A percentile compares a stretch with the other conserved stretches of the same genome.
Evolutionary conservation across 2,888 invertebrate genomes (phyloP).

Genomic region (Scaptomyza cyrtandrae): DNA sequence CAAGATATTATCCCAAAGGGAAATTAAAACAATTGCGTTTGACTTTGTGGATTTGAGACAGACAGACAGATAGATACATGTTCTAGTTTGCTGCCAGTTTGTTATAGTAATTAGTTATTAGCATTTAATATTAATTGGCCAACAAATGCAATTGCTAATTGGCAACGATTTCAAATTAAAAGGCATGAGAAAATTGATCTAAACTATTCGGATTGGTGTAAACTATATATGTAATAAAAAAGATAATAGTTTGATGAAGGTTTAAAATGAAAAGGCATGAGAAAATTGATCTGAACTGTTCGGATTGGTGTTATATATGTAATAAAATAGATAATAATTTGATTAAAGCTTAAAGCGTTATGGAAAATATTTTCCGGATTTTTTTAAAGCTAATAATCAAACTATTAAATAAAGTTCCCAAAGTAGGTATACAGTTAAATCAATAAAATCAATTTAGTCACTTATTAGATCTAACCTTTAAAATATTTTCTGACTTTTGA

Average conservation of each 20-base stretch:
- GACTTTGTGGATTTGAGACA: not conserved
- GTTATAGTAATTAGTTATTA: constrained; percentile 4
- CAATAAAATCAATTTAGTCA: no score
- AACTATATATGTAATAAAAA: no score
- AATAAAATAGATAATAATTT: no score
- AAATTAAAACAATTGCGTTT: not conserved
- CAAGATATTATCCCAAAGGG: constrained; percentile 10
- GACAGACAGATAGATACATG: not conserved
- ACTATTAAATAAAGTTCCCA: no score
- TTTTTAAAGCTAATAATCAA: no score
- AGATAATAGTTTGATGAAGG: not conserved
- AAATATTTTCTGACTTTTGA: no score
- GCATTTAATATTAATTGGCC: constrained; percentile 5
- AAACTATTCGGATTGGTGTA: not conserved
- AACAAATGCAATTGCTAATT: not conserved
- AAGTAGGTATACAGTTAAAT: no score
- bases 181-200: not conserved
- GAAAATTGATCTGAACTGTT: not conserved
- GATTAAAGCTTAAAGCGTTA: no score
- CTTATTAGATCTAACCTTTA: no score
- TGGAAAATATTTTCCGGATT: no score
- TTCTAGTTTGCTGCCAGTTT: not conserved
- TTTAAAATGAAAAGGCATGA: not conserved
- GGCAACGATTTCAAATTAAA: not conserved
- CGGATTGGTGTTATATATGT: no score